These are phyloP conservation scores for Bryconaethiops microstoma DNA, from an alignment of 2,797 vertebrate species.

Conservation along the genomic window DNA sequence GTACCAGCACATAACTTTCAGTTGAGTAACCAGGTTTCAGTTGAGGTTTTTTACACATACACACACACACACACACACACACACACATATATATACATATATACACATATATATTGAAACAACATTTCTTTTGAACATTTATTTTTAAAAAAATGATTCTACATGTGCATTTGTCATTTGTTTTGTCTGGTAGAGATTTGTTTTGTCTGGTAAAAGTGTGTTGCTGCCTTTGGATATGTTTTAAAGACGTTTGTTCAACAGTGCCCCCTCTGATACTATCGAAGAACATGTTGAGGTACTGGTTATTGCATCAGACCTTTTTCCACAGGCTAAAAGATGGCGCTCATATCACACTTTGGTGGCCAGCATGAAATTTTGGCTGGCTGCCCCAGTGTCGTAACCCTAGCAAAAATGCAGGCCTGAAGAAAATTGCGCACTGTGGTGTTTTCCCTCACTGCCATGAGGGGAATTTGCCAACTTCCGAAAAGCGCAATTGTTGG, in stretches of 20 bases:
- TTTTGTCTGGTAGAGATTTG: background rate
- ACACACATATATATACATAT: too few relatives aligned
- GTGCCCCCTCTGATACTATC: constrained; percentile 6
- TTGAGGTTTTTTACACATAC: background rate
- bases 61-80: too few relatives aligned
- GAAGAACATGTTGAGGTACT: constrained; percentile 14
- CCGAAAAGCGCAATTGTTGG: constrained; percentile 16
- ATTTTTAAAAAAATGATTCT: too few relatives aligned
- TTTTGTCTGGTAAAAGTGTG: background rate
- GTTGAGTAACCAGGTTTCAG: background rate
- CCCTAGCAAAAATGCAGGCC: constrained; percentile 32
- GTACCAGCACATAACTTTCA: constrained; percentile 6
- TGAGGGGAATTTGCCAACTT: constrained; percentile 47
- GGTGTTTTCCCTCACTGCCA: constrained; percentile 33
- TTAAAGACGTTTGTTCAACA: background rate
- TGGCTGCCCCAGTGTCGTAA: constrained; percentile 30
- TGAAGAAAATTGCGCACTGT: constrained; percentile 30
- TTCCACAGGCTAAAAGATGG: constrained; percentile 15
- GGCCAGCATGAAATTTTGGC: constrained; percentile 43
- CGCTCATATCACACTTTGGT: constrained; percentile 30
- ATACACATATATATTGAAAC: background rate
- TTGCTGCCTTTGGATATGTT: background rate
- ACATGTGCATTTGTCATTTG: too few relatives aligned
- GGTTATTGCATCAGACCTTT: constrained; percentile 36
- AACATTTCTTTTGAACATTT: background rate